phyloP scores from a whole-genome alignment of 2,888 invertebrate genomes.

The Aleiodes leptofemur region DNA sequence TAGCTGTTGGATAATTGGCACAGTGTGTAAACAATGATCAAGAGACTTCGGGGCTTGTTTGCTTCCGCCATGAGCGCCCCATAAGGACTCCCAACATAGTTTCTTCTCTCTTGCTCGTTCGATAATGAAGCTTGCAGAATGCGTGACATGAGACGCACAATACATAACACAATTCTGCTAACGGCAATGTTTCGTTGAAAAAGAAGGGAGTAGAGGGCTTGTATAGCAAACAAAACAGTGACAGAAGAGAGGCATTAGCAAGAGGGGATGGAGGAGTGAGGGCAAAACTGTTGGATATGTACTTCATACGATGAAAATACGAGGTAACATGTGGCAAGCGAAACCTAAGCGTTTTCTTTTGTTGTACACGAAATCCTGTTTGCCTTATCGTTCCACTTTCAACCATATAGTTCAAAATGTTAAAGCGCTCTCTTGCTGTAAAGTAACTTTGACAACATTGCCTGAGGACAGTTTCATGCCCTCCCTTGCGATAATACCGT shows the following conservation, averaged over 20 bases:
- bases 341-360: slow-evolving; percentile 68
- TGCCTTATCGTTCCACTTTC: slow-evolving; percentile 67
- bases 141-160: slow-evolving; percentile 51
- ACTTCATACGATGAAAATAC: slow-evolving; percentile 42
- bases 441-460: slow-evolving; percentile 24
- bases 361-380: slow-evolving; percentile 73
- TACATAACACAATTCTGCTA: slow-evolving; percentile 19
- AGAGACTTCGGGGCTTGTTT: slow-evolving; percentile 65
- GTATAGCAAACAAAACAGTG: slow-evolving; percentile 24
- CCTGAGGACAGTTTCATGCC: slow-evolving; percentile 35
- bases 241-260: slow-evolving; percentile 26
- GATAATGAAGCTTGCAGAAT: slow-evolving; percentile 51
- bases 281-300: slow-evolving; percentile 41
- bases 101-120: slow-evolving; percentile 32
- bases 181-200: neutral
- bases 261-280: slow-evolving; percentile 25
- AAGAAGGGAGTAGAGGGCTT: slow-evolving; percentile 1
- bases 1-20: slow-evolving; percentile 71
- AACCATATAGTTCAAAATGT: slow-evolving; percentile 39
- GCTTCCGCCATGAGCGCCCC: slow-evolving; percentile 57
- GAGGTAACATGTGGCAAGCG: slow-evolving; percentile 73
- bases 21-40: slow-evolving; percentile 67
- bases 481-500: slow-evolving; percentile 7
- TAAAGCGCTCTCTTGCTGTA: slow-evolving; percentile 26
- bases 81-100: slow-evolving; percentile 31